phyloP scores from a whole-genome alignment of 2,888 invertebrate species.

The Rambutsinella grinnellia region DNA sequence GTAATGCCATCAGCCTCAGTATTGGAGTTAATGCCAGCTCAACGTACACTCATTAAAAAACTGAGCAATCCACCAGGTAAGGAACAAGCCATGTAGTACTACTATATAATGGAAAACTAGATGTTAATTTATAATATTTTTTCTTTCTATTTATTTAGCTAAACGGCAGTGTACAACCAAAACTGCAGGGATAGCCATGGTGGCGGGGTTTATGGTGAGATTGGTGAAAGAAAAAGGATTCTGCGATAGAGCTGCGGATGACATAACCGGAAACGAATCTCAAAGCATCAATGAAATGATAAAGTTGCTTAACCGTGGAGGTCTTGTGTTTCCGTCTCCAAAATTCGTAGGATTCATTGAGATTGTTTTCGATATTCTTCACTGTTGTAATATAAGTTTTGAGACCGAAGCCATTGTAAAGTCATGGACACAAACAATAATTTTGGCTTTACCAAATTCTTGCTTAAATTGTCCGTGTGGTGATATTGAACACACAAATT shows the following conservation, averaged over 20 bases:
- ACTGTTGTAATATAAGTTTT: neutral
- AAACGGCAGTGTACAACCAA: constrained; percentile 24
- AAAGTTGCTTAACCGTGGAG: constrained; percentile 27
- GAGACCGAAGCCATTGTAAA: constrained; percentile 6
- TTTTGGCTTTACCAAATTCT: neutral
- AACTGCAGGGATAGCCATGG: constrained; percentile 29
- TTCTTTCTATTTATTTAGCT: constrained; percentile 8
- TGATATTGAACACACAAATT: neutral
- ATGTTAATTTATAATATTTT: neutral
- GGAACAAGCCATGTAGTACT: no score
- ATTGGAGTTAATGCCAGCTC: neutral
- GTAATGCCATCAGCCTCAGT: neutral
- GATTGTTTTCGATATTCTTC: constrained; percentile 7
- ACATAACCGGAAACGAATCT: neutral
- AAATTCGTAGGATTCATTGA: constrained; percentile 21
- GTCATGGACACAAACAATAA: constrained; percentile 17
- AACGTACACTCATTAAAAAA: neutral
- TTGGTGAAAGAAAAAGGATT: constrained; percentile 12
- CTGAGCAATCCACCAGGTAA: constrained; percentile 11
- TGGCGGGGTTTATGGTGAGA: constrained; percentile 25
- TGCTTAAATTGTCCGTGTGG: constrained; percentile 9
- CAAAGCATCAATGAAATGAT: neutral
- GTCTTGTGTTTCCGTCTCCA: constrained; percentile 22
- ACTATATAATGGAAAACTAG: neutral
- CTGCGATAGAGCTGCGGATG: neutral